Evolutionary conservation across 2,797 vertebrate genomes (phyloP).

Genomic region (Nannoperca australis): DNA sequence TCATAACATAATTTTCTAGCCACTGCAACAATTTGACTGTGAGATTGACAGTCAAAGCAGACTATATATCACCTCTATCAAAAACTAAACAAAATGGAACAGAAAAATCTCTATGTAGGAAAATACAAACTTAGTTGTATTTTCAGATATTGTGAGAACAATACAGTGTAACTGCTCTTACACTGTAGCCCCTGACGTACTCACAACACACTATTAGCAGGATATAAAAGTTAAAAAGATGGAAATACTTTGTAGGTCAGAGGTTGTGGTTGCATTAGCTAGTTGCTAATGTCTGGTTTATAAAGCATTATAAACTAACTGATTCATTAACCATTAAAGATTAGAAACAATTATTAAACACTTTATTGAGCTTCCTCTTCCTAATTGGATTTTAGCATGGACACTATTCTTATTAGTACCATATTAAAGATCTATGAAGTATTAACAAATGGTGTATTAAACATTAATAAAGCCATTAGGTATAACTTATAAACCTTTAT

Average conservation of each 20-base stretch:
- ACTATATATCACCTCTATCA: too few species aligned
- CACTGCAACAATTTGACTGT: too few species aligned
- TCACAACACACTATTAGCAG: not conserved
- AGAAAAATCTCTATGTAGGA: not conserved
- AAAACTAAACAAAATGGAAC: not conserved
- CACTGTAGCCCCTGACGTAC: too few species aligned
- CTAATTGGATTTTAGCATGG: not conserved
- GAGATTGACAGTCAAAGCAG: too few species aligned
- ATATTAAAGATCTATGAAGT: too few species aligned
- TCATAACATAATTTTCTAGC: too few species aligned
- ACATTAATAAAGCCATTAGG: not conserved
- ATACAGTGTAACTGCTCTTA: not conserved
- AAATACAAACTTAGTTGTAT: not conserved
- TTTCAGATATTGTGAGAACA: not conserved
- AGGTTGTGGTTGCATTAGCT: not conserved
- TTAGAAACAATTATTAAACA: not conserved
- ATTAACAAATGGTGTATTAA: not conserved
- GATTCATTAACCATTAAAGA: constrained; percentile 1
- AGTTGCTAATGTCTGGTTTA: not conserved
- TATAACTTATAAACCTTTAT: not conserved
- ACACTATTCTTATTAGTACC: fast-evolving
- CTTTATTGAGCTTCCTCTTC: too few species aligned
- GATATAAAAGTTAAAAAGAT: not conserved
- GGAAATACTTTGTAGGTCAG: not conserved
- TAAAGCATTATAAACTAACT: not conserved